Conservation (phyloP, 2,113 vertebrate species). For the Erythrolamprus reginae region DNA sequence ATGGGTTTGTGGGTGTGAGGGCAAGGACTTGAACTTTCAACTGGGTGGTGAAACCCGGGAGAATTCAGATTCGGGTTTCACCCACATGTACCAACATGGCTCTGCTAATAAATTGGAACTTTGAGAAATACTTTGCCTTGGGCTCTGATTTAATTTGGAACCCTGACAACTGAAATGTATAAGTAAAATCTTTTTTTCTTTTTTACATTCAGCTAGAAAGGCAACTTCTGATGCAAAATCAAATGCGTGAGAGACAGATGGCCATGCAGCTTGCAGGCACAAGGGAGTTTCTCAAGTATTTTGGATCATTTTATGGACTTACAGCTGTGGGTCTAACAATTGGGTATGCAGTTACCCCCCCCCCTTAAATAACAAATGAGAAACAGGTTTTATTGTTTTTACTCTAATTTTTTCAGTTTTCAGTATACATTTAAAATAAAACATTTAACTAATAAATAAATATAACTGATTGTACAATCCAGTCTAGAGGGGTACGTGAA, state of each 20-base stretch:
- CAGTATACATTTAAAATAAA: neutral
- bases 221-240: slow-evolving; percentile 84
- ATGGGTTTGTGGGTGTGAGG: too few species aligned
- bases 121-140: too few species aligned
- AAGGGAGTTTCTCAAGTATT: slow-evolving; percentile 86
- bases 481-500: neutral
- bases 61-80: too few species aligned
- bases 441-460: neutral
- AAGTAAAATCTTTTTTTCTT: slow-evolving; percentile 39
- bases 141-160: too few species aligned
- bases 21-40: too few species aligned
- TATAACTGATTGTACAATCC: neutral
- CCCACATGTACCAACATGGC: too few species aligned
- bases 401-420: neutral
- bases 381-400: neutral
- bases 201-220: slow-evolving; percentile 77
- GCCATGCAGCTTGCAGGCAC: slow-evolving; percentile 88
- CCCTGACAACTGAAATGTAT: neutral
- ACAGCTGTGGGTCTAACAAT: slow-evolving; percentile 67
- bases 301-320: slow-evolving; percentile 75
- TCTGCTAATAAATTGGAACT: too few species aligned
- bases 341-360: slow-evolving; percentile 63
- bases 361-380: slow-evolving; percentile 2
- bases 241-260: slow-evolving; percentile 86
- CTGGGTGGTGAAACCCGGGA: too few species aligned